Percentiles rank a stretch among this genome's conserved stretches.
These are phyloP conservation scores for Siderastrea radians DNA, from an alignment of 92 coral and sea anemone species.

Conservation along the genomic window DNA sequence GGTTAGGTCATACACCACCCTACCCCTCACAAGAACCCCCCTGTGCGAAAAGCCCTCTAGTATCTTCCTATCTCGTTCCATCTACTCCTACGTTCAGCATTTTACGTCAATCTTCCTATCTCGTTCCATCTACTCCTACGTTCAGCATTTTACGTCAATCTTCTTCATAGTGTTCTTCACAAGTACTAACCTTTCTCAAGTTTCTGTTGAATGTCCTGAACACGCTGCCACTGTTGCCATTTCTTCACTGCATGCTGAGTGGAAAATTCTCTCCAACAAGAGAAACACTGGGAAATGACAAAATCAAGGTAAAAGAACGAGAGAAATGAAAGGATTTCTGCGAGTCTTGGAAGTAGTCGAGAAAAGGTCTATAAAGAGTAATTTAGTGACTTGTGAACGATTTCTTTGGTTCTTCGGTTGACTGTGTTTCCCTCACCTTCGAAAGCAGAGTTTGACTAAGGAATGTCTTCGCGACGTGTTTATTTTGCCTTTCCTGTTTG, in stretches of 20 bases:
- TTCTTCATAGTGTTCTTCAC: no score
- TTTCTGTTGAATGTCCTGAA: slow-evolving; percentile 60
- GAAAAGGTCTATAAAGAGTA: no score
- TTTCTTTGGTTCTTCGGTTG: not conserved
- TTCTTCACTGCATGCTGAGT: slow-evolving; percentile 66
- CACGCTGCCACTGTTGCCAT: slow-evolving; percentile 56
- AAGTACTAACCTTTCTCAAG: slow-evolving; percentile 68
- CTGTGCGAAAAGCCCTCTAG: no score
- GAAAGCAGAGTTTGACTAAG: slow-evolving; percentile 11
- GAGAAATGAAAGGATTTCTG: not conserved
- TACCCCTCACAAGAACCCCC: no score
- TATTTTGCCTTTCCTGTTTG: slow-evolving; percentile 9
- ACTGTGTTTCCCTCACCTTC: slow-evolving; percentile 1
- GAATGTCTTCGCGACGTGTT: slow-evolving; percentile 11
- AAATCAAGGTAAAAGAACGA: not conserved
- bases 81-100: no score
- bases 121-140: no score
- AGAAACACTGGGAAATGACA: slow-evolving; percentile 54
- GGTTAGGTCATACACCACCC: no score
- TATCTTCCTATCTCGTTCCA: no score
- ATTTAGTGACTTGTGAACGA: not conserved
- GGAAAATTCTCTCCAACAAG: slow-evolving; percentile 76
- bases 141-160: no score
- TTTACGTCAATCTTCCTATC: no score
- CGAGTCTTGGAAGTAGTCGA: no score